Evolutionary conservation across 2,888 invertebrate genomes (phyloP), one percentile per base, ranked within the genome.

Genomic region (Caenorhabditis wallacei): DNA sequence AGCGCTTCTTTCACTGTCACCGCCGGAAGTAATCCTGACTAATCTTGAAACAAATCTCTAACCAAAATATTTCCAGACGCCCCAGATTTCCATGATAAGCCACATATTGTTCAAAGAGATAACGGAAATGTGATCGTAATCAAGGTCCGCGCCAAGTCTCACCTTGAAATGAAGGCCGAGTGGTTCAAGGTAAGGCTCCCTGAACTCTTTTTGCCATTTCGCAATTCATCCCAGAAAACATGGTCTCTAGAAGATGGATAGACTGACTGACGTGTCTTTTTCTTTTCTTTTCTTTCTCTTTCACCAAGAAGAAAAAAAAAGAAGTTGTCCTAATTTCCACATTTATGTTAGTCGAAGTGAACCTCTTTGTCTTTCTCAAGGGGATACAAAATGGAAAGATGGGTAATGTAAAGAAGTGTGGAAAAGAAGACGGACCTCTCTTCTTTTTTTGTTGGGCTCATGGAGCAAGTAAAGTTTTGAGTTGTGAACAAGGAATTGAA

Each of bases 21-120:
- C 64, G 89, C 91, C 64, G 92, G 92, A 89, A 90, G 92, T 92
- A 59, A 11, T 13, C 4, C 13, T 71, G 7, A 46, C 20, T 26
- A 18, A 53, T 51, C 7, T 18, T 20, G 4, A n/a, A 22, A 35
- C 30, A 8, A 5, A 30, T 5, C 30, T 8, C 30, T 30, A 5
- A 30, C 3, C 8, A 5, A 8, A 30, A 5, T 30, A 40, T 40
- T 13, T 40, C 56, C 76, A 92, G 92, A 92, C 71, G 92, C 92
- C n/a, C 92, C 92, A 40, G 92, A 92, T 57, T 92, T 92, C 87
- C 89, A 90, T 78, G 92, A 92, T 80, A 92, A 92, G 84, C 92
- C 92, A 46, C 91, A 92, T 85, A 92, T 92, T 84, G 90, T 92
- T 43, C 92, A 92, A 74, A 85, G 90, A 64, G 92, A 92, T 75